Evolutionary conservation across 2,797 vertebrate species (phyloP), one percentile per base, ranked within the genome.

Genomic region (Denticeps clupeoides): DNA sequence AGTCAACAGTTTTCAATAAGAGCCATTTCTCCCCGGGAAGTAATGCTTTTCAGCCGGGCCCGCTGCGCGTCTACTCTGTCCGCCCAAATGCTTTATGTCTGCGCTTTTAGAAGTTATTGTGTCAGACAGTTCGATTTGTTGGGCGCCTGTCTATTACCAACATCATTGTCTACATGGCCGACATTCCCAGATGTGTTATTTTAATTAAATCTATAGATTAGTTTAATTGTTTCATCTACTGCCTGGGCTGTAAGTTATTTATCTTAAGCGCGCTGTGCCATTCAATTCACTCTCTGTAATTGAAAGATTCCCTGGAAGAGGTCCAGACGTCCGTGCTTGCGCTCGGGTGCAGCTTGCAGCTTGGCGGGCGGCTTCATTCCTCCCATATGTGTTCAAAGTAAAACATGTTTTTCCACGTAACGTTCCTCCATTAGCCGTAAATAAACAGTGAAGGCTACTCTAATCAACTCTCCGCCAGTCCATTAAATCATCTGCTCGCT

Each of bases 121-220:
- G 57, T 62, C 45, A 40, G 49, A 59, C 37, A 44, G 15, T 63
- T 64, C 47, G 41, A 70, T 70, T 66, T 70, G 53, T 55, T 49
- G 46, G 53, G 48, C 45, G 59, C 38, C 64, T 64, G 56, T 67
- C 65, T 59, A 65, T 58, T 63, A 58, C 61, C 47, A 50, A 62
- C 63, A 63, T 66, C 62, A 56, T 52, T 55, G 53, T 56, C 49
- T 53, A 47, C 55, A 49, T 45, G 56, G 47, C 45, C 67, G 51
- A 69, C 67, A 67, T 72, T 75, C 63, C 73, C 62, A 74, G 64
- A 82, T 69, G 80, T 78, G 78, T 81, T 82, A 75, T 73, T 80
- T 73, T 85, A 81, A 85, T 86, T 83, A 81, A 83, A 84, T 84
- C 74, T 78, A 81, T 80, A 69, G 77, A 71, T 71, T 73, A 73